Evolutionary conservation across 1,140 invertebrate genomes (phyloP).

Genomic region (Calliphora vicina): DNA sequence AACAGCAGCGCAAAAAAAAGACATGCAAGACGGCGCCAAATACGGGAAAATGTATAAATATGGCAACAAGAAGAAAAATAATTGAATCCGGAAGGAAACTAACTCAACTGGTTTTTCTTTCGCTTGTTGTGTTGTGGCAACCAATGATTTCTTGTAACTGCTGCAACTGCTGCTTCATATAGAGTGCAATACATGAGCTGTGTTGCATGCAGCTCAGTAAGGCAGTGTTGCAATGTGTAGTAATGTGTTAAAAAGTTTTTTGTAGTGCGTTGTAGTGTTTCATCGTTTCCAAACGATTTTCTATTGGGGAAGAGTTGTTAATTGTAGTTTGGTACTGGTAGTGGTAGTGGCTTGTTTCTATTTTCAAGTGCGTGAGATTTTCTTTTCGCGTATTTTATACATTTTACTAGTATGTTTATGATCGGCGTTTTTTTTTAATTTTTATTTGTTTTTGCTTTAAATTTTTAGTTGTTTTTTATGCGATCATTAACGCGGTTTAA

Average conservation of each 20-base stretch:
- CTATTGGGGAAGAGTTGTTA: background rate
- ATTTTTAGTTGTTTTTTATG: background rate
- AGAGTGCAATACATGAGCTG: background rate
- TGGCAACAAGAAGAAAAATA: slow-evolving; percentile 24
- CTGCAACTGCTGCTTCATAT: background rate
- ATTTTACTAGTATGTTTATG: background rate
- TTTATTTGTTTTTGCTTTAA: background rate
- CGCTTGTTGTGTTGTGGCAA: background rate
- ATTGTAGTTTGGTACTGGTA: background rate
- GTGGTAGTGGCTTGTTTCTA: background rate
- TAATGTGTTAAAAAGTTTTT: too few species aligned
- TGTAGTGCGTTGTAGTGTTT: too few species aligned
- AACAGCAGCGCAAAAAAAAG: background rate
- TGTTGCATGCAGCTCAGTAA: too few species aligned
- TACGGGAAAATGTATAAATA: slow-evolving; percentile 14
- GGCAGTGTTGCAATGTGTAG: too few species aligned
- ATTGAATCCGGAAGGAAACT: slow-evolving; percentile 37
- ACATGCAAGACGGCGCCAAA: slow-evolving; percentile 26
- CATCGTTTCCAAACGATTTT: background rate
- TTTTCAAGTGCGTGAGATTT: slow-evolving; percentile 5
- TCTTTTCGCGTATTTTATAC: background rate
- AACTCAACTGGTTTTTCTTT: slow-evolving; percentile 26
- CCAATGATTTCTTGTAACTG: background rate
- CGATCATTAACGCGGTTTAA: background rate
- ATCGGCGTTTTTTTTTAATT: background rate